Evolutionary conservation across 2,797 vertebrate species (phyloP).

Genomic region (Kryptopterus vitreolus): DNA sequence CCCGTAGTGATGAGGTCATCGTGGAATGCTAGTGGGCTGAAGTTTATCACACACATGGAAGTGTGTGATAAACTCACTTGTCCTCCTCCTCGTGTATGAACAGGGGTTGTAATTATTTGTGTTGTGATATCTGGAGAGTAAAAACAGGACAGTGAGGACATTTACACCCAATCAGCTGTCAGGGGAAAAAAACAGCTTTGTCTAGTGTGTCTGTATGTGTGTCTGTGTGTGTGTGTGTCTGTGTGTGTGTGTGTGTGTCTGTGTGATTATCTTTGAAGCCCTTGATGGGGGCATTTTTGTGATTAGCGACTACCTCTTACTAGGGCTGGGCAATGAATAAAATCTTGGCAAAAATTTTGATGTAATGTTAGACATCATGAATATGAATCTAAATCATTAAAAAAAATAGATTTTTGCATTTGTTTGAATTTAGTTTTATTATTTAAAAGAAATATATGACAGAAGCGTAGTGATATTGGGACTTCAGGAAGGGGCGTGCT

Average conservation of each 20-base stretch:
- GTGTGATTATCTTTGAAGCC: neutral
- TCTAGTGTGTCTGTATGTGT: neutral
- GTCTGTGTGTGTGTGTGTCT: neutral
- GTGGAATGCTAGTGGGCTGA: neutral
- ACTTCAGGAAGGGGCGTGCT: neutral
- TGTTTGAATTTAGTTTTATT: too few relatives aligned
- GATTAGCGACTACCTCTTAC: neutral
- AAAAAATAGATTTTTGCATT: too few relatives aligned
- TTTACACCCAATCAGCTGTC: neutral
- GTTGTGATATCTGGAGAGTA: too few relatives aligned
- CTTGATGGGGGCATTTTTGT: neutral
- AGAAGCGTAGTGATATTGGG: neutral
- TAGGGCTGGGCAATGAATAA: too few relatives aligned
- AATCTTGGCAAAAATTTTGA: too few relatives aligned
- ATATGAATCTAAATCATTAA: too few relatives aligned
- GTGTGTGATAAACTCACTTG: too few relatives aligned
- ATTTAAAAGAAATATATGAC: too few relatives aligned
- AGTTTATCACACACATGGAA: neutral
- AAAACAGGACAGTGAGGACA: neutral
- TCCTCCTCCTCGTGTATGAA: neutral
- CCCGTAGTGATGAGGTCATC: neutral
- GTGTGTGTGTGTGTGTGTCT: too few relatives aligned
- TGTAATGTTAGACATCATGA: too few relatives aligned
- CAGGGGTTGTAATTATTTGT: neutral
- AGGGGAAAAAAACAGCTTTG: neutral